Conservation (phyloP, 2,888 invertebrate genomes). For the Lithosia quadra region DNA sequence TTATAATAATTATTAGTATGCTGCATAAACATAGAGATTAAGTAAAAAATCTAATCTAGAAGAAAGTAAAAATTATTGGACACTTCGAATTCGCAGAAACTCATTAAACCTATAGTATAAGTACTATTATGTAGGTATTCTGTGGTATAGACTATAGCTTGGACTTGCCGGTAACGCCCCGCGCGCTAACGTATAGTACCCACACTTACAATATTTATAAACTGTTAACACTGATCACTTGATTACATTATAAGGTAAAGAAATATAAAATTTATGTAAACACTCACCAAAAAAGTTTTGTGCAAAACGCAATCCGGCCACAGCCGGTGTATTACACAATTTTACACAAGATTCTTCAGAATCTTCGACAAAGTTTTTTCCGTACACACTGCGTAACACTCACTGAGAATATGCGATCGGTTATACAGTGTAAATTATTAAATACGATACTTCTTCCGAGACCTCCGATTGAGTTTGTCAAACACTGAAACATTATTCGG, state of each 20-base stretch:
- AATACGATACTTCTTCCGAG: conserved; percentile 85
- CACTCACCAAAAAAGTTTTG: conserved; percentile 84
- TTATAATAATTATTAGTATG: neutral
- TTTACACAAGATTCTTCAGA: conserved; percentile 87
- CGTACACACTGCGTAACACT: conserved; percentile 87
- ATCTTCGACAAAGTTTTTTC: conserved; percentile 87
- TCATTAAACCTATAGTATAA: conserved; percentile 57
- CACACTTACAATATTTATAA: conserved; percentile 37
- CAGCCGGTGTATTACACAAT: conserved; percentile 85
- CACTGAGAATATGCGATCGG: conserved; percentile 86
- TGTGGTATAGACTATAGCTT: conserved; percentile 34
- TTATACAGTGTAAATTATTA: conserved; percentile 85
- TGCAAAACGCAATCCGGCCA: conserved; percentile 83
- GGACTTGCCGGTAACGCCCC: conserved; percentile 78
- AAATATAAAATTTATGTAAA: conserved; percentile 40
- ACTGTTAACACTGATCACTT: conserved; percentile 29
- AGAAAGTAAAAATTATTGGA: conserved; percentile 65
- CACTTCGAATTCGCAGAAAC: conserved; percentile 73
- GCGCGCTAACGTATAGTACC: conserved; percentile 55
- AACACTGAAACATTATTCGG: conserved; percentile 87
- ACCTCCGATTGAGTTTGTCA: conserved; percentile 86
- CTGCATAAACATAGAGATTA: neutral
- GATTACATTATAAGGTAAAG: neutral
- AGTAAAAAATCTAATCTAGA: conserved; percentile 20
- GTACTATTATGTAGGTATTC: conserved; percentile 2